Conservation (phyloP, 2,888 invertebrate genomes). For the Drosophila incognita region DNA sequence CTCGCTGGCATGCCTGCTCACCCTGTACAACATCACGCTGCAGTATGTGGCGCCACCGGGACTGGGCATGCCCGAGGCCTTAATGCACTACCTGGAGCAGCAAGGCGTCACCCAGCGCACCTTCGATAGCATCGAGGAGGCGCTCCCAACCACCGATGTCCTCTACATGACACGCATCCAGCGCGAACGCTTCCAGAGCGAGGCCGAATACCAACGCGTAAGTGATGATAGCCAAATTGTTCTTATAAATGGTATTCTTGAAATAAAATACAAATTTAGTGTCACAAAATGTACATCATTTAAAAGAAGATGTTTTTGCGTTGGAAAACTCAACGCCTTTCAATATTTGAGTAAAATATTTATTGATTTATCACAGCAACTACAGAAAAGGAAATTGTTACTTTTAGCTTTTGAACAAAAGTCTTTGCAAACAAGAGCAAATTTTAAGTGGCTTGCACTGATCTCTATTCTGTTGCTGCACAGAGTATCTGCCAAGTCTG, state of each 20-base stretch:
- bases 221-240: conserved; percentile 35
- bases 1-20: conserved; percentile 96
- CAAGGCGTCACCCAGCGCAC: conserved; percentile 90
- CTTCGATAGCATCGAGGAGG: conserved; percentile 91
- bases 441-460: background rate
- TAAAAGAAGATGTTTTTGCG: too few species aligned
- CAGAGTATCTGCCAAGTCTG: background rate
- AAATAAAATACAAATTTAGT: background rate
- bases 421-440: background rate
- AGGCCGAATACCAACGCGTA: conserved; percentile 95
- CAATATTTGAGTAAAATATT: background rate
- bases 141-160: conserved; percentile 96
- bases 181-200: conserved; percentile 93
- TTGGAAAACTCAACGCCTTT: too few species aligned
- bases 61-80: conserved; percentile 95
- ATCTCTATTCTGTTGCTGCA: too few species aligned
- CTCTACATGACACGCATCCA: conserved; percentile 99
- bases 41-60: conserved; percentile 95
- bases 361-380: background rate
- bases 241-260: background rate
- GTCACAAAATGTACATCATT: too few species aligned
- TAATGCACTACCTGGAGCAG: conserved; percentile 91
- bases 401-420: background rate
- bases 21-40: conserved; percentile 96
- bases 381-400: background rate